Conservation (phyloP, 2,888 invertebrate species). For the Melanophora roralis region DNA sequence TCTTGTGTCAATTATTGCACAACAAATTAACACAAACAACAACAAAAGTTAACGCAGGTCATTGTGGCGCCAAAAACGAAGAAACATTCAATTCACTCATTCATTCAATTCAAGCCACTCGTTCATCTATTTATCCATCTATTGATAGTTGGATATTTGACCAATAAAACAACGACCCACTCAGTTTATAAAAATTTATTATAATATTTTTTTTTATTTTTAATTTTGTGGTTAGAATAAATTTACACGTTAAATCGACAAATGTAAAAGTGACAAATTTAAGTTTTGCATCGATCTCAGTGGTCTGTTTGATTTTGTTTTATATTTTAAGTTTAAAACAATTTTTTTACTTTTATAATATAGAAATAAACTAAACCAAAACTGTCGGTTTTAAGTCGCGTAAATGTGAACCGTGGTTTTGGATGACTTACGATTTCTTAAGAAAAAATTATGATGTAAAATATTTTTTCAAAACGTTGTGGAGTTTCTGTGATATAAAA, state of each 20-base stretch:
- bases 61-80: slow-evolving; percentile 51
- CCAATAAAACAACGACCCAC: slow-evolving; percentile 49
- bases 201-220: neutral
- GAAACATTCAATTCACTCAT: neutral
- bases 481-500: too few relatives aligned
- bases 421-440: neutral
- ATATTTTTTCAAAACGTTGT: too few relatives aligned
- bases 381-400: slow-evolving; percentile 8
- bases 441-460: too few relatives aligned
- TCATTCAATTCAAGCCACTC: neutral
- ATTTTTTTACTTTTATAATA: slow-evolving; percentile 33
- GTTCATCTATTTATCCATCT: neutral
- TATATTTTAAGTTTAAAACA: slow-evolving; percentile 1
- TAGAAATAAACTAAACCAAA: slow-evolving; percentile 42
- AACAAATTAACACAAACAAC: neutral
- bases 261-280: neutral
- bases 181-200: too few relatives aligned
- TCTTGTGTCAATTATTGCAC: slow-evolving; percentile 11
- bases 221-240: neutral
- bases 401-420: neutral
- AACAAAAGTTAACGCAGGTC: slow-evolving; percentile 46
- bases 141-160: slow-evolving; percentile 45
- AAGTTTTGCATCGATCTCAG: slow-evolving; percentile 20
- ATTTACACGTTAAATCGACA: slow-evolving; percentile 6
- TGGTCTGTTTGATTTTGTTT: slow-evolving; percentile 1